Evolutionary conservation across 2,888 invertebrate species (phyloP), one percentile per base, ranked within the genome.

Genomic region (Matsumyia berberina): DNA sequence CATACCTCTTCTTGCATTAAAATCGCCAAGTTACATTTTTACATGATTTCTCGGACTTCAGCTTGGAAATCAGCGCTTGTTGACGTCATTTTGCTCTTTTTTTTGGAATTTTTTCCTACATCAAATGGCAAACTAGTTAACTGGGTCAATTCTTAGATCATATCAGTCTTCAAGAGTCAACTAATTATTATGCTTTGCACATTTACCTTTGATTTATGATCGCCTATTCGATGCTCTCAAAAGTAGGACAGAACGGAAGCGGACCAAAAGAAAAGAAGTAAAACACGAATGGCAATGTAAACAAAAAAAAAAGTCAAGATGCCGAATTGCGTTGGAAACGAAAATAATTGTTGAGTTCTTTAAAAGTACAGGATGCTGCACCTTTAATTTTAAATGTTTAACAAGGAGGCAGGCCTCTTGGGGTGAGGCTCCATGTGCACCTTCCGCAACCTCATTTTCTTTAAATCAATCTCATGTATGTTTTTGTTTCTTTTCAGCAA

Each of bases 401-500:
- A 24, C 4, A 24, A 24, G 4, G 24, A 4, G 24, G n/a, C n/a
- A n/a, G n/a, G n/a, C n/a, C n/a, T n/a, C n/a, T n/a, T n/a, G n/a
- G n/a, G n/a, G n/a, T n/a, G n/a, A n/a, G n/a, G n/a, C n/a, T n/a
- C n/a, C n/a, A n/a, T n/a, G n/a, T n/a, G n/a, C n/a, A n/a, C n/a
- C n/a, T n/a, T n/a, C n/a, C n/a, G n/a, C n/a, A n/a, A n/a, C n/a
- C n/a, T n/a, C n/a, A n/a, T n/a, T n/a, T n/a, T n/a, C n/a, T n/a
- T n/a, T n/a, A n/a, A n/a, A n/a, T n/a, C n/a, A n/a, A n/a, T n/a
- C n/a, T n/a, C n/a, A n/a, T n/a, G n/a, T n/a, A 24, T 11, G 11
- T 39, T 12, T 42, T 5, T 44, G 7, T 37, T 87, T 74, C 87
- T 87, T 93, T 93, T 12, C 93, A 98, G 98, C 97, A 2, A 91